Conservation (phyloP, 64 coral and sea anemone species). For the Actinia equina region DNA sequence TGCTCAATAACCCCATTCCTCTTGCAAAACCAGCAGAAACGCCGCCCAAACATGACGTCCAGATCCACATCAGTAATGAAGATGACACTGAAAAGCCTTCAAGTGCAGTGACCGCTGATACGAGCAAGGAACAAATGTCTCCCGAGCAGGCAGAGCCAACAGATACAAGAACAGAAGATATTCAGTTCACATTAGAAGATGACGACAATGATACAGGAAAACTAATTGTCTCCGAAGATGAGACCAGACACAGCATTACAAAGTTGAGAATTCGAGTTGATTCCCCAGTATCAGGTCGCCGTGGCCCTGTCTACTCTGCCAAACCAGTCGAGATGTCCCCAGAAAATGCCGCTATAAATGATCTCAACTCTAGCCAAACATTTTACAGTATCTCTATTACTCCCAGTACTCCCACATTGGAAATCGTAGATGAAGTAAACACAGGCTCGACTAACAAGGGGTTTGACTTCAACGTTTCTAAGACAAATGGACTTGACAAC, state of each 20-base stretch:
- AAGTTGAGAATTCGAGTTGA: constrained; percentile 16
- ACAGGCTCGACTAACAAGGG: neutral
- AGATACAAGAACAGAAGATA: neutral
- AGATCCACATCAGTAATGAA: constrained; percentile 1
- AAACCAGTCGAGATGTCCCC: neutral
- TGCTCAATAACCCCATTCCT: neutral
- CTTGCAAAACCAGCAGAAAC: neutral
- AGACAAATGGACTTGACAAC: neutral
- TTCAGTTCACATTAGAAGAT: neutral
- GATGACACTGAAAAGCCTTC: neutral
- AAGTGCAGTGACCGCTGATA: neutral
- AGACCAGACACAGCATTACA: neutral
- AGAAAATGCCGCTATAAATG: neutral
- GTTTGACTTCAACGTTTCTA: neutral
- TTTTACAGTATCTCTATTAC: constrained; percentile 17
- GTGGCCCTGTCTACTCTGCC: neutral
- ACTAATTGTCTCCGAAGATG: neutral
- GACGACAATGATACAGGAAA: neutral
- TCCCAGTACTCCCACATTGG: constrained; percentile 7
- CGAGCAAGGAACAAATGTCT: neutral
- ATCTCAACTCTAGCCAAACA: neutral
- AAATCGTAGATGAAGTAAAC: neutral
- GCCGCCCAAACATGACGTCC: constrained; percentile 3
- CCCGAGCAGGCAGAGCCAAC: neutral
- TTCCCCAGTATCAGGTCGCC: neutral